These are phyloP conservation scores for Ammodytes dubius DNA, from an alignment of 2,113 vertebrate genomes.

Conservation along the genomic window DNA sequence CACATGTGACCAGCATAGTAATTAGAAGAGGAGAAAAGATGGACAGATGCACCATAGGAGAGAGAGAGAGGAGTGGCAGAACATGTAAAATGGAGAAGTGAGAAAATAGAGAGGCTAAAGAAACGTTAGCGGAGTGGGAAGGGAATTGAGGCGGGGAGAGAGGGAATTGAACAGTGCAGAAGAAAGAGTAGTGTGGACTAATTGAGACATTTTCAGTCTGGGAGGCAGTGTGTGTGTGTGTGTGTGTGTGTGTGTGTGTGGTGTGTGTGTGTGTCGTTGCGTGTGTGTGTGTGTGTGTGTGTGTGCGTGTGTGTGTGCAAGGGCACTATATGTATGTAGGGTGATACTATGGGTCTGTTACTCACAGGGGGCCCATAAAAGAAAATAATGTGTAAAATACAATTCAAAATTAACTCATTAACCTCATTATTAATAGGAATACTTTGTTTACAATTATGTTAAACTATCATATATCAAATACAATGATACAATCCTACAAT, in stretches of 20 bases:
- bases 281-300: no score
- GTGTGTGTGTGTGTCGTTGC: no score
- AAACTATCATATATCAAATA: no score
- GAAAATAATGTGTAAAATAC: no score
- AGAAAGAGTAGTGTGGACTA: conserved; percentile 19
- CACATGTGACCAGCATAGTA: background rate
- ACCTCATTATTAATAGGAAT: no score
- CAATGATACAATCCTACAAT: no score
- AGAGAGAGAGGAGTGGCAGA: conserved; percentile 7
- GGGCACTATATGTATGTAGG: no score
- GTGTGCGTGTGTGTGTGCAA: no score
- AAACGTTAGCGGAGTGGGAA: conserved; percentile 30
- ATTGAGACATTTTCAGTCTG: conserved; percentile 23
- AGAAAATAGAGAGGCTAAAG: conserved; percentile 7
- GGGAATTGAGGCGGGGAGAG: conserved; percentile 9
- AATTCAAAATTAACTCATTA: no score
- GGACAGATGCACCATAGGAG: conserved; percentile 4
- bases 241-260: conserved; percentile 12
- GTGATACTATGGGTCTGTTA: no score
- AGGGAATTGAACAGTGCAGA: conserved; percentile 37
- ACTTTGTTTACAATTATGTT: no score
- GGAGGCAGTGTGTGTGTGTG: background rate
- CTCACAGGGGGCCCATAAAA: no score
- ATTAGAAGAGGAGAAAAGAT: background rate
- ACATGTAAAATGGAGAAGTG: conserved; percentile 14